These are phyloP conservation scores for Macrobrachium nipponense DNA, from an alignment of 1,140 invertebrate genomes.

Conservation along the genomic window DNA sequence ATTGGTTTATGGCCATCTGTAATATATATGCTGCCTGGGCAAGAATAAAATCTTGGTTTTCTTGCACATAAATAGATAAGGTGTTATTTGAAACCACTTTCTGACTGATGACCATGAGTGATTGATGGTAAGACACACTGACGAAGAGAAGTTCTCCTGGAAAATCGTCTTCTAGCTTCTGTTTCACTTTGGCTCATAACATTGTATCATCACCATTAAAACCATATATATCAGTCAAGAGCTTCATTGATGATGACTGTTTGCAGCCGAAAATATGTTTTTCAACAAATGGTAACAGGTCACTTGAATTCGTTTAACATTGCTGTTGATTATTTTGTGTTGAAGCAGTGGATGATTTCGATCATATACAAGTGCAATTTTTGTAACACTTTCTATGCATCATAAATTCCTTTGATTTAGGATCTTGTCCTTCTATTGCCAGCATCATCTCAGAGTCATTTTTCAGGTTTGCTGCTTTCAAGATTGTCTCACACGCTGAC, in stretches of 20 bases:
- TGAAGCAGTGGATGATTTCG: conserved; percentile 10
- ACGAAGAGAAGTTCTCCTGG: conserved; percentile 18
- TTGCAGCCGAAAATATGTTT: conserved; percentile 8
- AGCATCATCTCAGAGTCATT: conserved; percentile 18
- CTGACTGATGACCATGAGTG: conserved; percentile 21
- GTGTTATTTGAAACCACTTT: conserved; percentile 16
- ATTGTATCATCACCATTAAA: conserved; percentile 22
- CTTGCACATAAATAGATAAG: conserved; percentile 19
- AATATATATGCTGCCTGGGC: conserved; percentile 18
- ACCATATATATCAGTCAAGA: conserved; percentile 14
- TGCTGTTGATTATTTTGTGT: conserved; percentile 14
- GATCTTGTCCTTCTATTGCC: conserved; percentile 17
- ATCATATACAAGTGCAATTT: conserved; percentile 7
- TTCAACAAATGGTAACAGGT: conserved; percentile 19
- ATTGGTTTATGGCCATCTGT: conserved; percentile 14
- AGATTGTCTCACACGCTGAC: conserved; percentile 14
- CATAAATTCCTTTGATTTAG: conserved; percentile 4
- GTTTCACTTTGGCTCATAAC: conserved; percentile 21
- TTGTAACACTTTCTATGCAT: conserved; percentile 24
- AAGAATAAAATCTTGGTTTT: conserved; percentile 23
- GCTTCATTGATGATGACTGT: conserved; percentile 16
- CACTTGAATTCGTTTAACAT: conserved; percentile 1
- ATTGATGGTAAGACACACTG: conserved; percentile 14
- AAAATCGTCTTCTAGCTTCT: conserved; percentile 22
- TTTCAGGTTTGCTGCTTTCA: conserved; percentile 9